Conservation (phyloP, 2,113 vertebrate genomes). For the Columba livia region DNA sequence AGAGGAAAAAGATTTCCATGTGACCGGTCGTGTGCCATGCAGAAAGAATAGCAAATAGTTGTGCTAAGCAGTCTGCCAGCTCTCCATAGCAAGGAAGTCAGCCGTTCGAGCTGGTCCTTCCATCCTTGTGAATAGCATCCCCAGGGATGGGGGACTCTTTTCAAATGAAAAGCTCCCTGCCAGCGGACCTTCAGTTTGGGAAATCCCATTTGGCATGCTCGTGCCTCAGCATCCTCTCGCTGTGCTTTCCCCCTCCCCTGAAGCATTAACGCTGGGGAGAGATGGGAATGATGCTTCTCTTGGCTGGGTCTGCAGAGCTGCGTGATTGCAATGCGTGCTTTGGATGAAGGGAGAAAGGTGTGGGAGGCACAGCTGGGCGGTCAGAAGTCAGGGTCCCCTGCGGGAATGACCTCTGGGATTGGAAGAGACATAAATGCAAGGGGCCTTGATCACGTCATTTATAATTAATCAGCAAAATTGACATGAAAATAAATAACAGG, state of each 20-base stretch:
- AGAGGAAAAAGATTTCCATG: slow-evolving; percentile 1
- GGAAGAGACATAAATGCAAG: not conserved
- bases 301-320: not conserved
- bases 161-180: not conserved
- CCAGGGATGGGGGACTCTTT: not conserved
- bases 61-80: not conserved
- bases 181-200: not conserved
- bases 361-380: not conserved
- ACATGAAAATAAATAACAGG: not conserved
- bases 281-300: not conserved
- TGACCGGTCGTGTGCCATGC: not conserved
- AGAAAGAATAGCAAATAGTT: slow-evolving; percentile 19
- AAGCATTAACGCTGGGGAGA: not conserved
- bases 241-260: not conserved
- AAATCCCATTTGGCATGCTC: not conserved
- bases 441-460: not conserved
- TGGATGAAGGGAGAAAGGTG: not conserved
- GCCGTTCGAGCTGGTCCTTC: not conserved
- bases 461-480: slow-evolving; percentile 35
- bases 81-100: rapidly evolving
- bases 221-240: not conserved
- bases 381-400: not conserved
- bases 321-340: rapidly evolving
- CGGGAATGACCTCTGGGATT: not conserved
- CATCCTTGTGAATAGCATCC: not conserved